These are phyloP conservation scores for Cremastobaeus sp. DNA, from an alignment of 2,888 invertebrate species.

Conservation along the genomic window DNA sequence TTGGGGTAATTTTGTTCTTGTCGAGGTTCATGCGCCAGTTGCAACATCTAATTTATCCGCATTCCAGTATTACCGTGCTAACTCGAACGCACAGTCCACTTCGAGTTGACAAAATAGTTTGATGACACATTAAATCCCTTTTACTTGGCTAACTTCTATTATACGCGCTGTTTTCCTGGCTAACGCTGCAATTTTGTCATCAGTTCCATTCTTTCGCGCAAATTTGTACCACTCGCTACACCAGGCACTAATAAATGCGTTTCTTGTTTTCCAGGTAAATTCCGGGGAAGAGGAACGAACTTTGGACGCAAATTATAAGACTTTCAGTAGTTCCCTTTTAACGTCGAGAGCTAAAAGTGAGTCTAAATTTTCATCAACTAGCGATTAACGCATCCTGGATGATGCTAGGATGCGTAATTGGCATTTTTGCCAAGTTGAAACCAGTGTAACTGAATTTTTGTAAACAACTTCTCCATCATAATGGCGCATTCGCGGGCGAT, in stretches of 20 bases:
- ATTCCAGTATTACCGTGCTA: constrained; percentile 30
- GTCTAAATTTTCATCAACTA: too few species aligned
- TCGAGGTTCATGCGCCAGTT: constrained; percentile 30
- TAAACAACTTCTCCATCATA: constrained; percentile 23
- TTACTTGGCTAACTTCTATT: constrained; percentile 27
- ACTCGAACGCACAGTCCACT: constrained; percentile 22
- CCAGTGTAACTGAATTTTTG: constrained; percentile 31
- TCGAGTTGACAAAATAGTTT: constrained; percentile 38
- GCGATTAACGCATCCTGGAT: neutral
- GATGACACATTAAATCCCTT: constrained; percentile 24
- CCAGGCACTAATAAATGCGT: neutral
- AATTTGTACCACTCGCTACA: constrained; percentile 15
- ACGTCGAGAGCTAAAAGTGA: too few species aligned
- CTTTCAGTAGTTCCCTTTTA: too few species aligned
- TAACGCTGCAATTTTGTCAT: constrained; percentile 29
- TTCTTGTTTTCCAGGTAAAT: constrained; percentile 22
- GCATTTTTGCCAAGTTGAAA: constrained; percentile 12
- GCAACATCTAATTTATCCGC: constrained; percentile 35
- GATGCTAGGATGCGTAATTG: too few species aligned
- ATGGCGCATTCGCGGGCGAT: constrained; percentile 27
- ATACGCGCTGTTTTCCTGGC: constrained; percentile 19
- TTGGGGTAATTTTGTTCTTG: constrained; percentile 40
- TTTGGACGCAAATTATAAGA: too few species aligned
- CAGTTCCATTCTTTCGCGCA: constrained; percentile 12
- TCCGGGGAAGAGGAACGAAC: neutral